phyloP scores from a whole-genome alignment of 2,888 invertebrate species.

The Pyrrhosoma nymphula region DNA sequence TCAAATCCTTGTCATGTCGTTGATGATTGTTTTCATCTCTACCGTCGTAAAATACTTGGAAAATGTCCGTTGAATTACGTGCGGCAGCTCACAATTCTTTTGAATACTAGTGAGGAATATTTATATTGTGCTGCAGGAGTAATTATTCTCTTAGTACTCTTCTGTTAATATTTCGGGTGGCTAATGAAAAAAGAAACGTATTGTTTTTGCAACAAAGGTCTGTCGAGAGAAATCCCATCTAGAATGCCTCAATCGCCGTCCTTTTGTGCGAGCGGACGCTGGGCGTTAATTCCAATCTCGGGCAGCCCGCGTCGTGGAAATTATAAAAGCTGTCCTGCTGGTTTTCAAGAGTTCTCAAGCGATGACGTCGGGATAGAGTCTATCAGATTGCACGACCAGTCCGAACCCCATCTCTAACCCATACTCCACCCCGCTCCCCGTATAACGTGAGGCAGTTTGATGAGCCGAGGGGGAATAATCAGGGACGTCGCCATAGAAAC shows the following conservation, averaged over 20 bases:
- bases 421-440: neutral
- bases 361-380: neutral
- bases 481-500: neutral
- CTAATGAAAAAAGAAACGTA: neutral
- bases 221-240: neutral
- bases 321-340: neutral
- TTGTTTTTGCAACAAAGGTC: neutral
- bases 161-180: neutral
- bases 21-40: too few species aligned
- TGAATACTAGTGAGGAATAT: too few species aligned
- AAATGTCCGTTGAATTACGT: too few species aligned
- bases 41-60: too few species aligned
- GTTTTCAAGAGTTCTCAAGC: conserved; percentile 2
- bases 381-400: conserved; percentile 6
- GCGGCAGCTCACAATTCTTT: too few species aligned
- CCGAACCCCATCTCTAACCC: neutral
- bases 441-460: neutral
- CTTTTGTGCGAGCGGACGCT: neutral
- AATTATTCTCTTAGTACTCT: too few species aligned
- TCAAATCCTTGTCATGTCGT: too few species aligned
- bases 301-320: neutral
- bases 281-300: neutral
- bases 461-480: conserved; percentile 10
- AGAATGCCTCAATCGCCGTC: neutral
- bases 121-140: too few species aligned